These are phyloP conservation scores for Artibeus lituratus DNA, from an alignment of 2,797 vertebrate species.

Conservation along the genomic window DNA sequence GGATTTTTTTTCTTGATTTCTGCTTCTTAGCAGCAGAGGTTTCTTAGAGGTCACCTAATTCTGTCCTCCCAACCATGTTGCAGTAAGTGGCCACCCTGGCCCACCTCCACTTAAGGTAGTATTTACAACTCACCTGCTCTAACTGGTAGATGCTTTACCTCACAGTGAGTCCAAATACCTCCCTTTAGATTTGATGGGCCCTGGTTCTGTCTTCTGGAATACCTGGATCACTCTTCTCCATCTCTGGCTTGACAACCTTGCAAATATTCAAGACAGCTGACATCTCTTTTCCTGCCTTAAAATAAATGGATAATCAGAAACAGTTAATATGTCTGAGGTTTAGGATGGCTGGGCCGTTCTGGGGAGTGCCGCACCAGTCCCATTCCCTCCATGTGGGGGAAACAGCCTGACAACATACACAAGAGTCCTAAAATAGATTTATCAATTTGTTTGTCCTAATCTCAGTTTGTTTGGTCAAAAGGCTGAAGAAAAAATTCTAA, in stretches of 20 bases:
- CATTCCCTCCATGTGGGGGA: neutral
- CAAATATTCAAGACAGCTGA: conserved; percentile 10
- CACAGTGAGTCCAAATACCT: neutral
- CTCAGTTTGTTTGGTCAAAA: neutral
- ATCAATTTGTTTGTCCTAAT: neutral
- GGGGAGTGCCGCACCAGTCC: neutral
- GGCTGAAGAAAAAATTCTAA: neutral
- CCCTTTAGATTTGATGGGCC: neutral
- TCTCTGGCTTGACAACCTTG: neutral
- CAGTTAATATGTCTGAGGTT: neutral
- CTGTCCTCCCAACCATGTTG: neutral
- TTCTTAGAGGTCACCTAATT: neutral
- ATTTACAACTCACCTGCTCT: neutral
- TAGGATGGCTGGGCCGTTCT: neutral
- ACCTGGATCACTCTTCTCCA: neutral
- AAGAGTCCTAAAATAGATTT: neutral
- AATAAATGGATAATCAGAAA: neutral
- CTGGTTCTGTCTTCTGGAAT: neutral
- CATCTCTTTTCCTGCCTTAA: neutral
- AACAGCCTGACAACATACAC: neutral
- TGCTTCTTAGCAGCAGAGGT: neutral
- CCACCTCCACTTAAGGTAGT: neutral
- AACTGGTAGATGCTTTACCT: neutral
- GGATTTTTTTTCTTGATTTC: no score
- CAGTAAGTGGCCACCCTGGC: neutral